A percentile compares a stretch with the other conserved stretches of the same genome.
phyloP scores from a whole-genome alignment of 2,888 invertebrate genomes.

The Abscondita cerata region DNA sequence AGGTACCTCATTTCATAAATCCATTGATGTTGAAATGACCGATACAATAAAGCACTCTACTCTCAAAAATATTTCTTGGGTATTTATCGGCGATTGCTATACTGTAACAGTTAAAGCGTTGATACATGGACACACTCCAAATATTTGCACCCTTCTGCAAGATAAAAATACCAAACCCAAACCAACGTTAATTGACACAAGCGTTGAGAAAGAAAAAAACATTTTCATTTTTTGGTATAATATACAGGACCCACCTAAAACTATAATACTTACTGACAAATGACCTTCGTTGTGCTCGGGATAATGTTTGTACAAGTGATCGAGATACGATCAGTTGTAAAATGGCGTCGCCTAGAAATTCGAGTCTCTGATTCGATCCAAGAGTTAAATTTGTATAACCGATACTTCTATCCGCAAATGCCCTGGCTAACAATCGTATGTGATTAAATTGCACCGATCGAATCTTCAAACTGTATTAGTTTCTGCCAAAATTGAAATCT shows the following conservation, averaged over 20 bases:
- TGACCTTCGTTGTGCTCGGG: conserved; percentile 99
- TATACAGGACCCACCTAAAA: neutral
- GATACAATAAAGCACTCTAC: conserved; percentile 14
- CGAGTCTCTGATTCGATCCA: conserved; percentile 97
- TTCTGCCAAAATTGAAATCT: conserved; percentile 87
- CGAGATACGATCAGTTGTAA: conserved; percentile 95
- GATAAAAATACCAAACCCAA: neutral
- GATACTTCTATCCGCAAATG: conserved; percentile 95
- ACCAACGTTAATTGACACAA: neutral
- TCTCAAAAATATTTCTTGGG: neutral
- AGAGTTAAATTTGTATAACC: conserved; percentile 95
- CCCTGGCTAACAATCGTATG: conserved; percentile 86
- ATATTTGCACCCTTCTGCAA: neutral
- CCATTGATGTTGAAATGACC: conserved; percentile 9
- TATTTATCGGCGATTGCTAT: conserved; percentile 12
- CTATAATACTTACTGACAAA: conserved; percentile 74
- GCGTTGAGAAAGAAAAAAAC: neutral
- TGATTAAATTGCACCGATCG: conserved; percentile 88
- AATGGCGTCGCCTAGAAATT: conserved; percentile 97
- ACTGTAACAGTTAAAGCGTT: conserved; percentile 8
- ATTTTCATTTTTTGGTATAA: too few relatives aligned
- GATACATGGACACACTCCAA: conserved; percentile 3
- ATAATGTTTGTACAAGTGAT: conserved; percentile 96
- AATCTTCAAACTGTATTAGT: conserved; percentile 87
- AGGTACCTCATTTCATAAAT: too few relatives aligned